Base-by-base conservation (phyloP, 2,797 vertebrate species). In the Parotocinclus haroldoi region DNA sequence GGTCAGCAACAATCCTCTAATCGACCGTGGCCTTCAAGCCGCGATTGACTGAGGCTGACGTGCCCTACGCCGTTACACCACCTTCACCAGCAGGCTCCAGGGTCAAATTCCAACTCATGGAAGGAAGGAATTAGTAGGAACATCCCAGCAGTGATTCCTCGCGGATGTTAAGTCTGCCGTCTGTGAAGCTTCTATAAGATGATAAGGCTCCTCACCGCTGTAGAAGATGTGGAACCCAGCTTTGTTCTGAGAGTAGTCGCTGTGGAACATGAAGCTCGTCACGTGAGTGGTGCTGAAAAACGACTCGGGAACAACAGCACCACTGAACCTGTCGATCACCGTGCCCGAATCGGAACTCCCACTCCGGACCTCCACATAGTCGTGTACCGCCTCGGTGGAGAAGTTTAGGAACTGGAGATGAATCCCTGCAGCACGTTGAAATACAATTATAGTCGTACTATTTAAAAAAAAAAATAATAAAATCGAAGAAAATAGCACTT, bases 241-340 rank as follows among this genome's bases (percentile, higher is more conserved):
- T 66, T 98, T 98, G 86, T 98, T 99, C 81, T 99, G 96, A 14
- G 96, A 99, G 77, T 98, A 96, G 82, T 99, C 96, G 0, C 96
- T 99, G 82, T 98, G 96, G 82, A 99, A 99, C 80, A 95, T 94
- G 57, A 99, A 88, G 54, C 92, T 98, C 55, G 96, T 99, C 86
- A 97, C 93, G 61, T 99, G 96, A 58, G 95, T 98, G 27, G 96
- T 99, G 86, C 96, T 99, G 76, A 98, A 98, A 44, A 99, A 84
- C n/a, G 96, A 89, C 61, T 91, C 86, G 17, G 95, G 95, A 56
- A 97, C 85, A 69, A 89, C 85, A 1, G 93, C 89, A 56, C 96
- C 96, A 59, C 96, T 99, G 78, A 98, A 92, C 62, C 96, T 87
- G 66, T 97, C 96, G 80, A 99, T 98, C 79, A 96, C 91, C 6